phyloP scores from a whole-genome alignment of 2,113 vertebrate species.

The Procavia capensis region DNA sequence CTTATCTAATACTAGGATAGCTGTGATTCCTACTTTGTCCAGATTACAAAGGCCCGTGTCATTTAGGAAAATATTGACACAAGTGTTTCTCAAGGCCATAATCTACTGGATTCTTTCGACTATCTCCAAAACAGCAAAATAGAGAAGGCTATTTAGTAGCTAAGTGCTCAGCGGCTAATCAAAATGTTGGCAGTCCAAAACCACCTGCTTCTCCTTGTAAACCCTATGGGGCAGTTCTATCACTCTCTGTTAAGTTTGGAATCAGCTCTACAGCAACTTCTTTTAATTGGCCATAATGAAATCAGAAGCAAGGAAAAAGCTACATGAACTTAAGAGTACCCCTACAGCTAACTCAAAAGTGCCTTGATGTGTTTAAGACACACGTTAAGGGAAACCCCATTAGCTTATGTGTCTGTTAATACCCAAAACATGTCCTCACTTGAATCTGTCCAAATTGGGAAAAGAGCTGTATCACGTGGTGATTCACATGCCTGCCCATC shows the following conservation, averaged over 20 bases:
- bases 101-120: neutral
- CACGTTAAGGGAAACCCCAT: neutral
- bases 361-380: constrained; percentile 18
- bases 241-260: too few relatives aligned
- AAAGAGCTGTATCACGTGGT: neutral
- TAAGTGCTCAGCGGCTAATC: too few relatives aligned
- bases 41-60: constrained; percentile 12
- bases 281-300: neutral
- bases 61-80: constrained; percentile 28
- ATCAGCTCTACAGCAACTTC: too few relatives aligned
- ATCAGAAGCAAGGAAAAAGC: neutral
- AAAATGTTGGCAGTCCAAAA: too few relatives aligned
- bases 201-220: too few relatives aligned
- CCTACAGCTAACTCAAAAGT: neutral
- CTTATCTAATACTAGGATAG: neutral
- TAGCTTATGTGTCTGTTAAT: constrained; percentile 18
- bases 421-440: constrained; percentile 42
- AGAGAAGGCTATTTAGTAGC: neutral
- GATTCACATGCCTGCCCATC: neutral
- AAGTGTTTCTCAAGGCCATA: neutral
- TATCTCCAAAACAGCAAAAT: neutral
- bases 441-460: constrained; percentile 32
- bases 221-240: too few relatives aligned
- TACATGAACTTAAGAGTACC: neutral
- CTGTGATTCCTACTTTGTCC: constrained; percentile 17